Evolutionary conservation across 2,797 vertebrate genomes (phyloP).

Genomic region (Gallinago solitaria): DNA sequence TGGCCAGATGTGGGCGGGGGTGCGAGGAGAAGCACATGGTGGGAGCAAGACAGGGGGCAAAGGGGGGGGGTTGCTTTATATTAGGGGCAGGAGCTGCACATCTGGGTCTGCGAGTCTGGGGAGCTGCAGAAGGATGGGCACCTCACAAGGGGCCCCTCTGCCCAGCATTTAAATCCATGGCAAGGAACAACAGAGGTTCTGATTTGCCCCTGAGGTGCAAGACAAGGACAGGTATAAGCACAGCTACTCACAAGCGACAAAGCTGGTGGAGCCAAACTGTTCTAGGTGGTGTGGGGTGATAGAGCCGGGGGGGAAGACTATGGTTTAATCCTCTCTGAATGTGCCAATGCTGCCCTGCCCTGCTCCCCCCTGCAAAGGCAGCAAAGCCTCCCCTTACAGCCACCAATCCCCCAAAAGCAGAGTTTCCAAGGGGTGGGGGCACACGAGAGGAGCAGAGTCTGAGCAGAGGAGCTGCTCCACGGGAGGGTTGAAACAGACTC

Average conservation of each 20-base stretch:
- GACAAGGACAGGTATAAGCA: neutral
- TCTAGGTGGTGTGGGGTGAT: neutral
- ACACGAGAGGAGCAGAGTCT: rapidly evolving
- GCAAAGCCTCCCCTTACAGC: neutral
- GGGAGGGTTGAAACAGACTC: neutral
- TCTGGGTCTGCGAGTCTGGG: neutral
- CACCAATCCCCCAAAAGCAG: neutral
- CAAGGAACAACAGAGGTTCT: neutral
- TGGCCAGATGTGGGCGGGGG: neutral
- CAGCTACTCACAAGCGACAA: neutral
- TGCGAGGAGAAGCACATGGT: rapidly evolving
- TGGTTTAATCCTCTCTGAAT: neutral
- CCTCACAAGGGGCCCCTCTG: neutral
- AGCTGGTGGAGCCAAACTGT: neutral
- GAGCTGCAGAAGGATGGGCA: neutral
- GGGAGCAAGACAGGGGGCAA: too few relatives aligned
- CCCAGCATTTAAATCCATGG: neutral
- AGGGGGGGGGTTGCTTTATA: neutral
- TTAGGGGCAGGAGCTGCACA: neutral
- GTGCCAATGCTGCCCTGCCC: neutral
- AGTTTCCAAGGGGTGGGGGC: neutral
- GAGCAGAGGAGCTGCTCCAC: neutral
- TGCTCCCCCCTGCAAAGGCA: neutral
- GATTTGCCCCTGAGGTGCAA: neutral
- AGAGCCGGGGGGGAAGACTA: rapidly evolving